Evolutionary conservation across 2,797 vertebrate species (phyloP), one percentile per base, ranked within the genome.

Genomic region (Alca torda): DNA sequence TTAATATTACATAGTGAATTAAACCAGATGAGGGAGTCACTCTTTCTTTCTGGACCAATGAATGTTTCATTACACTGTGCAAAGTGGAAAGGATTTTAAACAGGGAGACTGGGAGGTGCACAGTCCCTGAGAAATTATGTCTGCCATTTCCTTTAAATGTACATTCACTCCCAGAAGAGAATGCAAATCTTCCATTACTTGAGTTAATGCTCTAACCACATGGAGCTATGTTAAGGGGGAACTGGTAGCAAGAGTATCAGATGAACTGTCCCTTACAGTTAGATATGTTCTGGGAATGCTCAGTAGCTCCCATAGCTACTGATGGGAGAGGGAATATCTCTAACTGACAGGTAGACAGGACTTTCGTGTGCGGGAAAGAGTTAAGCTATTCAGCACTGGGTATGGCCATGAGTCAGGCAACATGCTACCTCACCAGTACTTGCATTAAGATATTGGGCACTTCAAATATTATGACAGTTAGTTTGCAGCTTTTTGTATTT

Each of bases 311-410:
- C 6, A 4, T 54, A 28, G 30, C 26, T 80, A 16, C 51, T 41
- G 19, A 31, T 33, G 13, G 16, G 8, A 64, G 43, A 39, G 13
- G 13, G 14, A 56, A 45, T 37, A 14, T 19, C n/a, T 79, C 11
- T 73, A n/a, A 25, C 33, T 1, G 9, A 69, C 15, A 74, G 20
- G 21, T 43, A 57, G 16, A 23, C 6, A 45, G 12, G 28, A 6
- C 17, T 63, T 75, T 57, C 41, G 9, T 33, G 33, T 14, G 9
- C 0, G 0, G 11, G n/a, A 31, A 53, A n/a, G 60, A n/a, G 24
- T 39, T 41, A 77, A 72, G 24, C 9, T 67, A n/a, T 37, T 85
- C 26, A n/a, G 45, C 45, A 41, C 11, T 9, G 31, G 35, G 23
- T 21, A 59, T 33, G 21, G 6, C 10, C 17, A 12, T 51, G 43